Conservation (phyloP, 1,140 invertebrate species). For the Daktulosphaira vitifoliae region DNA sequence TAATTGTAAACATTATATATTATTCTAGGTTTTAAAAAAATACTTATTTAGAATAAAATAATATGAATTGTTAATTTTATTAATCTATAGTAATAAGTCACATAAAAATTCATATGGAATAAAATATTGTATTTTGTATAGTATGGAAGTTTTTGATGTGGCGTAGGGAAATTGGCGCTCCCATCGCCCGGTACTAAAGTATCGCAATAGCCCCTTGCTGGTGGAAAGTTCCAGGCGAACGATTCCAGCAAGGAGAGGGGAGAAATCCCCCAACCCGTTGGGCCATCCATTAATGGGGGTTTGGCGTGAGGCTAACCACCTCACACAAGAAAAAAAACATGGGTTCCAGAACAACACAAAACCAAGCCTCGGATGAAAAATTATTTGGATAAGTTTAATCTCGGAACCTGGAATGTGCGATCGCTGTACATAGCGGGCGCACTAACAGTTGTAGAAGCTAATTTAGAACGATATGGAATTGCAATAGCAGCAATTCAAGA, state of each 20-base stretch:
- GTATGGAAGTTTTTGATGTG: no score
- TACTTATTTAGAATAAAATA: no score
- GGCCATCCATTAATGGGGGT: not conserved
- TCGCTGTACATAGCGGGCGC: not conserved
- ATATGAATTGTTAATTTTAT: no score
- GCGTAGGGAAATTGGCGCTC: no score
- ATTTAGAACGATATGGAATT: not conserved
- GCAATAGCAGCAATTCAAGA: not conserved
- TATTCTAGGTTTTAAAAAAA: no score
- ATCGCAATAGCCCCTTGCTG: not conserved
- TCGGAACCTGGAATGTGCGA: not conserved
- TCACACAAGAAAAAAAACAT: not conserved
- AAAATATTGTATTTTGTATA: no score
- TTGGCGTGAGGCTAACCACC: not conserved
- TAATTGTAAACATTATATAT: no score
- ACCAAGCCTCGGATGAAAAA: not conserved
- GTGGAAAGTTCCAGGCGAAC: not conserved
- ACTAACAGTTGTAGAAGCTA: not conserved
- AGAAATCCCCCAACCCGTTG: not conserved
- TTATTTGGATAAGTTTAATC: conserved; percentile 4
- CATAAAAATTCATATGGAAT: no score
- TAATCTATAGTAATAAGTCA: no score
- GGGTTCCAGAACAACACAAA: not conserved
- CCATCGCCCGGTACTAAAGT: no score
- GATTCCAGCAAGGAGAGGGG: not conserved